These are phyloP conservation scores for Micrasema minimum DNA, from an alignment of 1,140 invertebrate species.

Conservation along the genomic window DNA sequence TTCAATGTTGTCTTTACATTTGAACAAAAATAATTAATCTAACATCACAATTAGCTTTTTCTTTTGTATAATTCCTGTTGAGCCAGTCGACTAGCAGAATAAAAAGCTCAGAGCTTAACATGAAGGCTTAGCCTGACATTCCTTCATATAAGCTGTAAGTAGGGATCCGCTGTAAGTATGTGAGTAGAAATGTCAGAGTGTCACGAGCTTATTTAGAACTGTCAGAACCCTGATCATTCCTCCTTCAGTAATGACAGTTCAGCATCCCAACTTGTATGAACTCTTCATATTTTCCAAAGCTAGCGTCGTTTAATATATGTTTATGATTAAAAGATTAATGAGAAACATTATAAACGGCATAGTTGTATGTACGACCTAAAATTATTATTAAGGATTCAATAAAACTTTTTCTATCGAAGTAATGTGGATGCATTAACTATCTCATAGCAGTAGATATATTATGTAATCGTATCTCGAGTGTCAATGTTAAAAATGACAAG, in stretches of 20 bases:
- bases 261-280: slow-evolving; percentile 10
- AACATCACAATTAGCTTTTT: background rate
- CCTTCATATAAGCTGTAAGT: slow-evolving; percentile 33
- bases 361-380: no score
- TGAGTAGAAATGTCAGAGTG: slow-evolving; percentile 30
- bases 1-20: background rate
- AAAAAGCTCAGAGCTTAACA: slow-evolving; percentile 33
- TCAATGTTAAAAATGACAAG: no score
- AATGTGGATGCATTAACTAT: no score
- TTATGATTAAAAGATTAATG: no score
- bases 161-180: slow-evolving; percentile 22
- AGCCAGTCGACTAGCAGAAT: slow-evolving; percentile 25
- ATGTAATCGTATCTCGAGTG: no score
- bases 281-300: slow-evolving; percentile 24
- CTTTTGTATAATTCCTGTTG: background rate
- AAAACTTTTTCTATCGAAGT: no score
- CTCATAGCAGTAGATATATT: no score
- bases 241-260: slow-evolving; percentile 28
- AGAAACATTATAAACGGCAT: no score
- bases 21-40: background rate
- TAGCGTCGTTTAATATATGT: no score
- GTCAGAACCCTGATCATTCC: slow-evolving; percentile 32
- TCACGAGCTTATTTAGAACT: slow-evolving; percentile 32
- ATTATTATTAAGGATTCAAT: no score
- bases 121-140: slow-evolving; percentile 33